A percentile compares a stretch with the other conserved stretches of the same genome.
phyloP scores from a whole-genome alignment of 2,113 vertebrate species.

The Hippocampus zosterae region DNA sequence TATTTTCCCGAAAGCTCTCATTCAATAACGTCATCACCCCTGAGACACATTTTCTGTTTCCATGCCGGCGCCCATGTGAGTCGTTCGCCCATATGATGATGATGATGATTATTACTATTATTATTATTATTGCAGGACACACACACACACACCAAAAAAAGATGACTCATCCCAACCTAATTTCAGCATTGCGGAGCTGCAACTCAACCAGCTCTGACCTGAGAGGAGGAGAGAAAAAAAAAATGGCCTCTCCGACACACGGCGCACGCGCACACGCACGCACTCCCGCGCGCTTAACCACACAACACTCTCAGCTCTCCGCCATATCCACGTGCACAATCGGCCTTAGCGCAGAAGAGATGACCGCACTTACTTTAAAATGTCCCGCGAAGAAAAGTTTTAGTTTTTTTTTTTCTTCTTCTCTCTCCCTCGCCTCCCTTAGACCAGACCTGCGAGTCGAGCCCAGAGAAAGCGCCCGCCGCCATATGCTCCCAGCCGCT shows the following conservation, averaged over 20 bases:
- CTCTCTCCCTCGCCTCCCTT: slow-evolving; percentile 67
- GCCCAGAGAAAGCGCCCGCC: slow-evolving; percentile 35
- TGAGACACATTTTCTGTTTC: slow-evolving; percentile 45
- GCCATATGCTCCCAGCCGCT: slow-evolving; percentile 36
- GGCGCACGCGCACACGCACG: slow-evolving; percentile 10
- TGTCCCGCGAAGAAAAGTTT: slow-evolving; percentile 97
- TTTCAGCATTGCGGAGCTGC: slow-evolving; percentile 36
- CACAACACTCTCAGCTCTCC: slow-evolving; percentile 31
- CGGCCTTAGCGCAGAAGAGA: slow-evolving; percentile 86
- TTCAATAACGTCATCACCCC: slow-evolving; percentile 39
- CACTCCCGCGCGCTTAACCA: slow-evolving; percentile 26
- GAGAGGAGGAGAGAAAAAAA: slow-evolving; percentile 39
- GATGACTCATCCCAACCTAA: slow-evolving; percentile 48
- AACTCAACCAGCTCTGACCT: slow-evolving; percentile 57
- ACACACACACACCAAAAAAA: slow-evolving; percentile 20
- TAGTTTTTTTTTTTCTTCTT: slow-evolving; percentile 76
- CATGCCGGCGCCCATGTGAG: slow-evolving; percentile 56
- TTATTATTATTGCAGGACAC: slow-evolving; percentile 27
- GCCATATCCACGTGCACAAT: slow-evolving; percentile 46
- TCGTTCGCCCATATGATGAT: slow-evolving; percentile 25
- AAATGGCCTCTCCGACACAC: slow-evolving; percentile 55
- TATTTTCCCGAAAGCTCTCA: slow-evolving; percentile 41
- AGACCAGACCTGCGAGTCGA: slow-evolving; percentile 47
- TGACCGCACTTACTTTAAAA: slow-evolving; percentile 96
- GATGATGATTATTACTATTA: slow-evolving; percentile 24